Conservation (phyloP, 2,113 vertebrate genomes). For the Eonycteris spelaea region DNA sequence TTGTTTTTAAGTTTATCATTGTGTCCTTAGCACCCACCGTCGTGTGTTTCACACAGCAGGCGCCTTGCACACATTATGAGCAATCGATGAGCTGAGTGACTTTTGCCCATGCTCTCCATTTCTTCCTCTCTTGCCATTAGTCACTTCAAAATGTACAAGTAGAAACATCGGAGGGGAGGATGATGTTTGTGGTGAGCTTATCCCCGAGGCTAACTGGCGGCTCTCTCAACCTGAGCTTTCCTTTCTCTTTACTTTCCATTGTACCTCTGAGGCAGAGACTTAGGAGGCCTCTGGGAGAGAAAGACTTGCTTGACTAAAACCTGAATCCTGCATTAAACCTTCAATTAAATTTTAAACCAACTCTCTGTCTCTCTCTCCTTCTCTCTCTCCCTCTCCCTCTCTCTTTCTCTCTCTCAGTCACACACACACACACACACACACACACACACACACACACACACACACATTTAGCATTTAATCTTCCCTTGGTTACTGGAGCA, state of each 20-base stretch:
- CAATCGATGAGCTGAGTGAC: neutral
- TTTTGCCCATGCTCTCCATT: neutral
- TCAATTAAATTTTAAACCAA: neutral
- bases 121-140: neutral
- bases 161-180: neutral
- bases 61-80: neutral
- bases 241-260: neutral
- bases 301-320: neutral
- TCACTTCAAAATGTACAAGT: neutral
- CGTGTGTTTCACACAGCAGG: neutral
- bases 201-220: neutral
- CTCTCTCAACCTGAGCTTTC: neutral
- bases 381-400: too few relatives aligned
- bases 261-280: neutral
- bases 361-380: too few relatives aligned
- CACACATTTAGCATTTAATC: neutral
- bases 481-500: neutral
- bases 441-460: too few relatives aligned
- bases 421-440: too few relatives aligned
- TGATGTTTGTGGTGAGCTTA: neutral
- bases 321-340: neutral
- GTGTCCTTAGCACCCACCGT: neutral
- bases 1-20: neutral
- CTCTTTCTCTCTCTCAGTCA: too few relatives aligned
- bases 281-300: neutral